Evolutionary conservation across 2,888 invertebrate species (phyloP).

Genomic region (Altica lythri): DNA sequence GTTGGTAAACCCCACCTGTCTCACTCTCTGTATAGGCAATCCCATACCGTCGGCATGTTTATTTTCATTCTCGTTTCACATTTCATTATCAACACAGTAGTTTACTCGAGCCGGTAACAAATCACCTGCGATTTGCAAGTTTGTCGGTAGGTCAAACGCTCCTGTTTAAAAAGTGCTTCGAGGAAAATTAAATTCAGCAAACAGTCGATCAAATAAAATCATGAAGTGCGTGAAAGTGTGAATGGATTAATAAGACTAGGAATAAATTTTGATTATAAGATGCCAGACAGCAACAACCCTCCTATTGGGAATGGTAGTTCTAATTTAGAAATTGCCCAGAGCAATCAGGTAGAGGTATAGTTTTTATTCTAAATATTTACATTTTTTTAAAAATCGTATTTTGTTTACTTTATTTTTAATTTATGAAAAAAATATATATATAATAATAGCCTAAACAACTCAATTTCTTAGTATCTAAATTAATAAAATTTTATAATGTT

Average conservation of each 20-base stretch:
- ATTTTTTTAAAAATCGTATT: background rate
- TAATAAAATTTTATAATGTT: too few relatives aligned
- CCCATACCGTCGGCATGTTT: background rate
- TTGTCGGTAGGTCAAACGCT: background rate
- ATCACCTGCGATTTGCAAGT: background rate
- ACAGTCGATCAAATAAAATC: background rate
- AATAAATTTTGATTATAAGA: too few relatives aligned
- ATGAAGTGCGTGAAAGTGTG: background rate
- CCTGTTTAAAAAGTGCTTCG: background rate
- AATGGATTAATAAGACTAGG: too few relatives aligned
- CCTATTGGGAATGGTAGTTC: slow-evolving; percentile 59
- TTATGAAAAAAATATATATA: too few relatives aligned
- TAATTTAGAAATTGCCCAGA: slow-evolving; percentile 60
- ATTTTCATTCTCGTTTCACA: slow-evolving; percentile 6
- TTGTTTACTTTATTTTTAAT: background rate
- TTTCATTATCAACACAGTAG: background rate
- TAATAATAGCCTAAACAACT: too few relatives aligned
- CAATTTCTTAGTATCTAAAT: too few relatives aligned
- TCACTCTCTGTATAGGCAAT: background rate
- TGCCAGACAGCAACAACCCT: slow-evolving; percentile 6
- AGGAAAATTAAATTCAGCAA: background rate
- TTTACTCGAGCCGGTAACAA: background rate
- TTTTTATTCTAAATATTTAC: background rate
- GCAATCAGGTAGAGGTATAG: slow-evolving; percentile 61
- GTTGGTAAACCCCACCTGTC: slow-evolving; percentile 14